Percentiles rank a stretch among this genome's conserved stretches.
These are phyloP conservation scores for Corvus cornix DNA, from an alignment of 2,113 vertebrate species.

Conservation along the genomic window DNA sequence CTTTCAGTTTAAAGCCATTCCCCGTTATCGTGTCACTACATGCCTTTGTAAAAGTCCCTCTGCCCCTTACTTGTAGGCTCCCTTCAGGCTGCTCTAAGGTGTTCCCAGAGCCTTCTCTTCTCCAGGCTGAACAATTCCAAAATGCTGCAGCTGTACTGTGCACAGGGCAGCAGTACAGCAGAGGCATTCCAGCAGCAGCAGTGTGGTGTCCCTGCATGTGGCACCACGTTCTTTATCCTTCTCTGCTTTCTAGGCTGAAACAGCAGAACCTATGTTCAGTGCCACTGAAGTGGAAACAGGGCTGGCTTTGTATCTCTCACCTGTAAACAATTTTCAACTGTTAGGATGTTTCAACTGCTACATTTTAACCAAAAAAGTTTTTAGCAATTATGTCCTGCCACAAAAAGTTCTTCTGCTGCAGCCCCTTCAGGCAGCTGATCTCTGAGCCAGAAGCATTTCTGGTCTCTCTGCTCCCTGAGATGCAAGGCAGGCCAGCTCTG, in stretches of 20 bases:
- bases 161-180: accelerated
- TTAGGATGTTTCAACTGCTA: not conserved
- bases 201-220: accelerated
- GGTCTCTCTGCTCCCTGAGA: not conserved
- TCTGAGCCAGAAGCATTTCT: not conserved
- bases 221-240: not conserved
- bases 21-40: too few relatives aligned
- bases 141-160: not conserved
- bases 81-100: not conserved
- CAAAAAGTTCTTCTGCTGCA: not conserved
- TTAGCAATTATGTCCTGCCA: accelerated
- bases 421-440: not conserved
- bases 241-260: not conserved
- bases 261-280: not conserved
- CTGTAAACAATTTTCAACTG: not conserved
- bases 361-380: not conserved
- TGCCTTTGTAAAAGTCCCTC: not conserved
- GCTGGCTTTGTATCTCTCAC: not conserved
- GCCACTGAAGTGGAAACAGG: not conserved
- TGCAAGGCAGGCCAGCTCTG: not conserved
- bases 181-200: not conserved
- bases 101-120: not conserved
- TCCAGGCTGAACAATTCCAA: accelerated
- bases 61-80: not conserved
- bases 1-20: not conserved